phyloP scores from a whole-genome alignment of 1,140 invertebrate genomes.

The Trachelipus rathkii region DNA sequence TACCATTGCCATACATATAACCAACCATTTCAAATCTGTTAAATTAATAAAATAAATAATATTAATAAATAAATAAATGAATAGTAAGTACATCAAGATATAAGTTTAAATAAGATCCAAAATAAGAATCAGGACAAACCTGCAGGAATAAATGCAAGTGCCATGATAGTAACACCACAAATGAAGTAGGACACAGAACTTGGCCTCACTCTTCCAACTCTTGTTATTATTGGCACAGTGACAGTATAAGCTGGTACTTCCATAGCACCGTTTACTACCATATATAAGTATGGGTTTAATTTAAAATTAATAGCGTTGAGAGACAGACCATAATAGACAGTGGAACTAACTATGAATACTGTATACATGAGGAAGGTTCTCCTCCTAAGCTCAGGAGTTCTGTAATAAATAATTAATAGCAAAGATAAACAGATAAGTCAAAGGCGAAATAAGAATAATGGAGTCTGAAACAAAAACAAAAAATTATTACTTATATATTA shows the following conservation, averaged over 20 bases:
- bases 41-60: background rate
- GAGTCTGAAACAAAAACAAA: no score
- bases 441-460: no score
- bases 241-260: slow-evolving; percentile 36
- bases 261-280: slow-evolving; percentile 32
- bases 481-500: no score
- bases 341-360: slow-evolving; percentile 30
- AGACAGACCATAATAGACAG: slow-evolving; percentile 36
- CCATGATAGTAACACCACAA: slow-evolving; percentile 23
- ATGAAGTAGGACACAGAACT: slow-evolving; percentile 22
- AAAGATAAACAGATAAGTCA: no score
- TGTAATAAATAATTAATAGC: background rate
- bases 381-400: slow-evolving; percentile 23
- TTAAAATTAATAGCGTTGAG: slow-evolving; percentile 31
- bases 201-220: slow-evolving; percentile 28
- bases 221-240: slow-evolving; percentile 28
- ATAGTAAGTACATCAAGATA: background rate
- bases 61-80: background rate
- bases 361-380: slow-evolving; percentile 25
- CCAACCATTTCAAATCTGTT: slow-evolving; percentile 23
- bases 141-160: slow-evolving; percentile 29
- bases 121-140: slow-evolving; percentile 3
- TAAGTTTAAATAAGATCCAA: no score
- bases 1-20: slow-evolving; percentile 28
- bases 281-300: slow-evolving; percentile 34